Evolutionary conservation across 2,888 invertebrate genomes (phyloP).

Genomic region (Melolontha melolontha): DNA sequence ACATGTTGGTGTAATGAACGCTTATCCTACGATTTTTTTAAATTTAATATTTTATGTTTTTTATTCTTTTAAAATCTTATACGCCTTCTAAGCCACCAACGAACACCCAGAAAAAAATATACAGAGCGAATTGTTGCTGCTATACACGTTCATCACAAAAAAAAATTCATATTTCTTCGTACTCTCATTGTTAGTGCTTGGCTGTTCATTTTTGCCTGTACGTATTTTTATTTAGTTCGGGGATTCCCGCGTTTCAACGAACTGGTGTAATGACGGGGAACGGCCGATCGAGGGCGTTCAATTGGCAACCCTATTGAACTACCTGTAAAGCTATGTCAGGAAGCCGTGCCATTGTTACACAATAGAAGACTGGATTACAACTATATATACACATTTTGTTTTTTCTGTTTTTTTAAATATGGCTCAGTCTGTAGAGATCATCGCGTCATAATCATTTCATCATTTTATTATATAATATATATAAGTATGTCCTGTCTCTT

Average conservation of each 20-base stretch:
- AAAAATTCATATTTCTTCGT: too few relatives aligned
- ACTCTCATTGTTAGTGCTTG: too few relatives aligned
- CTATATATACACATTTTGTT: slow-evolving; percentile 54
- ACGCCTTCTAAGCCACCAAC: slow-evolving; percentile 16
- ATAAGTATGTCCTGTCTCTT: slow-evolving; percentile 5
- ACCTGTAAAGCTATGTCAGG: slow-evolving; percentile 55
- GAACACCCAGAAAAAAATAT: slow-evolving; percentile 9
- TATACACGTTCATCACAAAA: too few relatives aligned
- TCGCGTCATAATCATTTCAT: slow-evolving; percentile 18
- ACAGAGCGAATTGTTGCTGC: too few relatives aligned
- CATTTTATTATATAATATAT: slow-evolving; percentile 8
- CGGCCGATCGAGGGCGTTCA: neutral
- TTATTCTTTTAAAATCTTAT: slow-evolving; percentile 13
- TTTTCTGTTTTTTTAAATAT: slow-evolving; percentile 9
- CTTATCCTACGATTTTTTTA: slow-evolving; percentile 43
- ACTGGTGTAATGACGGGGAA: neutral
- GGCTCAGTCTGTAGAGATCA: slow-evolving; percentile 38
- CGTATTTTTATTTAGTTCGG: too few relatives aligned
- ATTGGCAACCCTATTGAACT: slow-evolving; percentile 41
- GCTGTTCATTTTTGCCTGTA: too few relatives aligned
- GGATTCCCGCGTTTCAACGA: too few relatives aligned
- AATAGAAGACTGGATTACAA: slow-evolving; percentile 61
- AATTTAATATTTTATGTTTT: slow-evolving; percentile 4
- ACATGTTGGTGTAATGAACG: slow-evolving; percentile 54
- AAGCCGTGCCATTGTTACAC: slow-evolving; percentile 55